Evolutionary conservation across 1,140 invertebrate species (phyloP), one percentile per base, ranked within the genome.

Genomic region (Matsumurasca onukii): DNA sequence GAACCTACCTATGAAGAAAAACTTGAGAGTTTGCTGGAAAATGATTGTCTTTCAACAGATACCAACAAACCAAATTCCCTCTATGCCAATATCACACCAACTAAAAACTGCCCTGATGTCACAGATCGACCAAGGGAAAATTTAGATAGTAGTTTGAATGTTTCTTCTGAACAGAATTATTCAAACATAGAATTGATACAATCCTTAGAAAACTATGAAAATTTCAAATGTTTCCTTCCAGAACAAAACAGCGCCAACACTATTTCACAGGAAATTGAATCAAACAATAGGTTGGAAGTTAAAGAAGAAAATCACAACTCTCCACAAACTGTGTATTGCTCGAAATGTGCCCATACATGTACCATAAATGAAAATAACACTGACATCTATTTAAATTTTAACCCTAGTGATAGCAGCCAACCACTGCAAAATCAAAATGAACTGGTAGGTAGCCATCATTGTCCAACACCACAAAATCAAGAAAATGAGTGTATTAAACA

Each of bases 181-280:
- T 89, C 86, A 71, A 92, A 92, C 75, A 84, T 91, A 72, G 86
- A 89, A 73, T 91, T 92, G 78, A 88, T 88, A 69, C 84, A 91
- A 70, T 91, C 89, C 0, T 78, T 91, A 30, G 86, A 90, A 75
- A 83, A 90, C 70, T 91, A 91, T 73, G 90, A 92, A 77, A 91
- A 91, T 75, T 87, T 88, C 51, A 89, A 88, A 77, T 59, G 55
- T 27, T 59, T 59, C 25, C n/a, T 59, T n/a, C n/a, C 55, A 27
- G 55, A 59, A 27, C 3, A 39, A 9, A 39, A 39, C 34, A 39
- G 5, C 17, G 34, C 5, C 17, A 39, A 39, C 17, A 17, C 34
- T 17, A 39, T 17, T 17, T 39, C 17, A 39, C 34, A 9, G 34
- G 17, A 9, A 39, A 39, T 39, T n/a, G n/a, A n/a, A n/a, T n/a